Evolutionary conservation across 2,797 vertebrate species (phyloP), one percentile per base, ranked within the genome.

Genomic region (Gallinago solitaria): DNA sequence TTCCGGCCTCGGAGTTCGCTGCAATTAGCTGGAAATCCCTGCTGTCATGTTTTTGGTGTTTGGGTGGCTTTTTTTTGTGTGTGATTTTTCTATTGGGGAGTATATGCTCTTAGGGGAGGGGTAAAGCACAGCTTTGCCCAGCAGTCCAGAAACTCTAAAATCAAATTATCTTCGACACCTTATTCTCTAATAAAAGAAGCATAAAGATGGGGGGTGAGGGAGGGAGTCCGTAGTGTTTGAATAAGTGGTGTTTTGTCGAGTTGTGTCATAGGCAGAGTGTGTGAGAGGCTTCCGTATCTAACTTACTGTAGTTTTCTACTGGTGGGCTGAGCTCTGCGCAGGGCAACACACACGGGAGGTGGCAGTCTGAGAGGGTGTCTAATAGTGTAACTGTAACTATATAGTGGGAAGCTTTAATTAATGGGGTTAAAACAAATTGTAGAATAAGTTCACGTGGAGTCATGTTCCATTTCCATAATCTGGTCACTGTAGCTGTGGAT

Each of bases 321-420:
- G 24, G 16, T 48, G n/a, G 33, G 5, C 28, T 61, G 11, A 37
- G 21, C 16, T 67, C 51, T 8, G 51, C 1, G 1, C 27, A 43
- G 43, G 24, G 39, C 0, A 4, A 1, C 16, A 0, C 8, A 0
- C 8, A 2, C 4, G 11, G 0, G 48, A 53, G 67, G 4, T 25
- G 17, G 28, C 77, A 39, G 0, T 43, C 25, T 41, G 37, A 61
- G 60, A 2, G 33, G 24, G 15, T 43, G 30, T 73, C 53, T 32
- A 45, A 6, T 39, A 53, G 14, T 12, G 7, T 60, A 20, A 9
- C 16, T 83, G 2, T 74, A 33, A 53, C 63, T 51, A 12, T 2
- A 3, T 11, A 41, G 27, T 12, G 27, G 7, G 32, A 56, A 9
- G 18, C 30, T 74, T 89, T 83, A 80, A 25, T 63, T 59, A 9